Evolutionary conservation across 2,888 invertebrate genomes (phyloP), one percentile per base, ranked within the genome.

Genomic region (Trachelus iudaicus): DNA sequence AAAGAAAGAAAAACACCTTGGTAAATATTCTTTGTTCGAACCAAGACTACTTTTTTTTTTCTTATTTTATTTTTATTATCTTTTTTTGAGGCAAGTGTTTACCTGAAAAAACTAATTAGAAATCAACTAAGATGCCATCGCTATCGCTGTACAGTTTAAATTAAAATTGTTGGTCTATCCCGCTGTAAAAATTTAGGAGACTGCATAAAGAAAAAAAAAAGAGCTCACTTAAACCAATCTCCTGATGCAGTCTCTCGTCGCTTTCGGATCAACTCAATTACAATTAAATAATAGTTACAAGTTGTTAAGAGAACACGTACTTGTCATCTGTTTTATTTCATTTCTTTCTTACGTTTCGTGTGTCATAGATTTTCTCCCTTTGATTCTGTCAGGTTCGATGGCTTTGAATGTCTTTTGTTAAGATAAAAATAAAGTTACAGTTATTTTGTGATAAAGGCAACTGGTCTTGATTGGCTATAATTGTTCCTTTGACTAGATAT

Each of bases 151-250:
- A 80, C 81, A 34, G 82, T 85, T 84, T 81, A 84, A 81, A 80
- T 81, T 81, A 84, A 75, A 80, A 81, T 76, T 23, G 75, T 79
- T 77, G 73, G 78, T 81, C 81, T 77, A 34, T 33, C 9, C 12
- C 6, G 79, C 79, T 80, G 84, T 81, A 83, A 84, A 85, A 85
- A 85, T 83, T 83, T 84, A 85, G 84, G 80, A 82, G 82, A 80
- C 85, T 85, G 75, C 75, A 37, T 80, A 4, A 37, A 15, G 37
- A 37, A 30, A 76, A 56, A 35, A 34, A 74, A 76, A 76, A 75
- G 30, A 75, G 6, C 4, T 69, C 74, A n/a, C 35, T 69, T 56
- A 13, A 40, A 69, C 1, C 56, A 23, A 56, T 56, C 56, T 9
- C 23, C 9, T 56, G 1, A 56, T 56, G 56, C 56, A 56, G 56